These are phyloP conservation scores for Xyrichtys novacula DNA, from an alignment of 2,797 vertebrate species.

Conservation along the genomic window DNA sequence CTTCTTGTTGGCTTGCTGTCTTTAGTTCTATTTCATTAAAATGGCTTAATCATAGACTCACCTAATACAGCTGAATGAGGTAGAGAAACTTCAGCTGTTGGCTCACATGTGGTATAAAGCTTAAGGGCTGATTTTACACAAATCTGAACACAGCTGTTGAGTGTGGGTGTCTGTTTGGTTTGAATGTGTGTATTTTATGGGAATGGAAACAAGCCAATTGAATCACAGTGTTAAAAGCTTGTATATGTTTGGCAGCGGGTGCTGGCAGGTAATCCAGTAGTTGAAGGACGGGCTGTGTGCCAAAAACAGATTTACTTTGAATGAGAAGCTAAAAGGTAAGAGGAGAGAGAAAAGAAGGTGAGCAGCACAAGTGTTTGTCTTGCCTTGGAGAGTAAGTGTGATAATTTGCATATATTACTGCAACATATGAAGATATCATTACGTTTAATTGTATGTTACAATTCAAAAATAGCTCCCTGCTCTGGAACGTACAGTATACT, in stretches of 20 bases:
- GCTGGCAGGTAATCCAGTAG: conserved; percentile 76
- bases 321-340: conserved; percentile 53
- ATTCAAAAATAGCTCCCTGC: neutral
- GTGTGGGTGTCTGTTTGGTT: conserved; percentile 29
- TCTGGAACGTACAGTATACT: neutral
- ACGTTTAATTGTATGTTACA: neutral
- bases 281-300: conserved; percentile 59
- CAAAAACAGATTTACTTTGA: conserved; percentile 58
- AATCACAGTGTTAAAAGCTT: conserved; percentile 77
- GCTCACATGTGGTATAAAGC: conserved; percentile 27
- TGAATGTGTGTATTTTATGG: conserved; percentile 46
- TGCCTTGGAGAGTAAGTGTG: conserved; percentile 12
- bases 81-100: conserved; percentile 22
- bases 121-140: conserved; percentile 43
- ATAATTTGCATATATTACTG: conserved; percentile 30
- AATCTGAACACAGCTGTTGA: conserved; percentile 56
- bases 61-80: conserved; percentile 21
- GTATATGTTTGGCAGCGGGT: conserved; percentile 74
- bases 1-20: conserved; percentile 9
- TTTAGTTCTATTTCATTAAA: conserved; percentile 26
- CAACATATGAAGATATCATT: neutral
- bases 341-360: conserved; percentile 35
- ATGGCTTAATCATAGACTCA: conserved; percentile 22
- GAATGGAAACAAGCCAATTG: conserved; percentile 69
- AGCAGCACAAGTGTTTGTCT: conserved; percentile 35